A percentile compares a stretch with the other conserved stretches of the same genome.
Conservation (phyloP, 2,113 vertebrate genomes). For the Ptilonorhynchus violaceus region DNA sequence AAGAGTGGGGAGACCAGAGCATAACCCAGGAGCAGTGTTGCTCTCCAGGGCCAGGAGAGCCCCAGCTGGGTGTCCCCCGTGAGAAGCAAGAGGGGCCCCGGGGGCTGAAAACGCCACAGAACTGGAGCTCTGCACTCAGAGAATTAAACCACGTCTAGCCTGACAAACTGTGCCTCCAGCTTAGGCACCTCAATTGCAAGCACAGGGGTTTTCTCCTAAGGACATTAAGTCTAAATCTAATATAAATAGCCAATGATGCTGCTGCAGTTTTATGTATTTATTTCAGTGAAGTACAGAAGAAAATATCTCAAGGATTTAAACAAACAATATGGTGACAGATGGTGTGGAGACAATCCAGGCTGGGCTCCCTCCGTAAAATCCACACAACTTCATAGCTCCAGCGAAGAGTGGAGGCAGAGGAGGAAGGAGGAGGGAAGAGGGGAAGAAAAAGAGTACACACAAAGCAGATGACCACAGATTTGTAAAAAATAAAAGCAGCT, state of each 20-base stretch:
- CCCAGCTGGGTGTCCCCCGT: not conserved
- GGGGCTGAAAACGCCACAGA: accelerated
- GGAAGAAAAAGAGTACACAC: not conserved
- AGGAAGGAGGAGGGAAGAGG: not conserved
- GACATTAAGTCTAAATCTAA: slow-evolving; percentile 4
- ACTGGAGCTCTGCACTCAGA: not conserved
- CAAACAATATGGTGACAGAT: slow-evolving; percentile 57
- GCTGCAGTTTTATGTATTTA: slow-evolving; percentile 3
- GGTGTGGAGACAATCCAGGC: slow-evolving; percentile 37
- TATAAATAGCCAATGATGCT: slow-evolving; percentile 29
- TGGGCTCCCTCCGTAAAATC: slow-evolving; percentile 26
- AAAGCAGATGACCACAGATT: not conserved
- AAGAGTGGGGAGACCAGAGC: not conserved
- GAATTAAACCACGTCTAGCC: not conserved
- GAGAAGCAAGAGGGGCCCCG: not conserved
- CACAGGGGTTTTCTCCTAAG: not conserved
- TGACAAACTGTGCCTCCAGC: not conserved
- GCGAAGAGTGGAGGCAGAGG: not conserved
- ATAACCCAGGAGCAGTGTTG: not conserved
- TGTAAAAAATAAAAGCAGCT: not conserved
- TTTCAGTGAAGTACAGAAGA: not conserved
- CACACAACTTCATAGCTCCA: slow-evolving; percentile 9
- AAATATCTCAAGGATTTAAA: slow-evolving; percentile 50
- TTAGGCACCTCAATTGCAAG: not conserved
- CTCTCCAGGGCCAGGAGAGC: not conserved